Evolutionary conservation across 2,888 invertebrate genomes (phyloP), one percentile per base, ranked within the genome.

Genomic region (Tethea ocularis): DNA sequence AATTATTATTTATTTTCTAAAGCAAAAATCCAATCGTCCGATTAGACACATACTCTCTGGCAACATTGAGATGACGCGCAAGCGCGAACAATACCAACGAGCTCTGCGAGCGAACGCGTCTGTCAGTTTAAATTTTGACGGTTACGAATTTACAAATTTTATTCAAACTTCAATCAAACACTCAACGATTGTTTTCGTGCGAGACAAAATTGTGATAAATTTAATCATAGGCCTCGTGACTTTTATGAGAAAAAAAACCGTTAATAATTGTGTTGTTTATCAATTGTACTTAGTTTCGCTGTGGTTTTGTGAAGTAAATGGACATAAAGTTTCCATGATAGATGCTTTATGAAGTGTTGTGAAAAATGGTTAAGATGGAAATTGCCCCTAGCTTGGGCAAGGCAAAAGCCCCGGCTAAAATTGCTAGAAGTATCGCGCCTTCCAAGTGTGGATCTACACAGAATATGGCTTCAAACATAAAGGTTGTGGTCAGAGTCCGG

Each of bases 401-500:
- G 17, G 60, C 59, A 52, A 77, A 75, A 61, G 61, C 64, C 17
- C 57, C 69, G 51, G 58, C 62, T 11, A 57, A 59, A 56, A 64
- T 71, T 60, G 58, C 62, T 11, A 57, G 60, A 56, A 64, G 71
- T 60, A 23, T 74, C 24, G 78, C 75, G 51, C 93, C 93, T 57
- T 93, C 93, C 0, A 84, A 78, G 62, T 77, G 83, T 69, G 93
- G 93, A 57, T 90, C 91, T 5, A 93, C 93, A 0, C 86, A 83
- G 66, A 90, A 90, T 56, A 91, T 89, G 87, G 79, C 93, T 57
- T 87, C 94, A 15, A 96, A 95, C 73, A 96, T 97, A 26, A 96
- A 95, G 89, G 98, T 98, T 5, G 96, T 96, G 57, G 96, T 98
- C 0, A 94, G 98, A 54, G 96, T 98, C 2, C 93, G 98, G n/a